Evolutionary conservation across 2,888 invertebrate genomes (phyloP).

Genomic region (Abscondita cerata): DNA sequence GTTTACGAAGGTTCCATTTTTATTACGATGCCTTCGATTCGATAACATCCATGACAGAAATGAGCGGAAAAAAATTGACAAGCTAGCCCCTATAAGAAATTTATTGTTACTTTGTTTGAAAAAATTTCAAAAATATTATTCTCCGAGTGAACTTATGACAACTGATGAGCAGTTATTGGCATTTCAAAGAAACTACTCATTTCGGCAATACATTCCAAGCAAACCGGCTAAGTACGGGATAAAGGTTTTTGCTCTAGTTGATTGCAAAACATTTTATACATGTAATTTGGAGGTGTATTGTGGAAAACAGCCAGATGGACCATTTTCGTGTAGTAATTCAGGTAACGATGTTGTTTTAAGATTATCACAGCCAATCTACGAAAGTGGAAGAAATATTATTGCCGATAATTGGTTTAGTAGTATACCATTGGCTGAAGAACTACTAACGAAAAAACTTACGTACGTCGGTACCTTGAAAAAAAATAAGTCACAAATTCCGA

Average conservation of each 20-base stretch:
- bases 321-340: neutral
- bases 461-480: slow-evolving; percentile 1
- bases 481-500: neutral
- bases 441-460: neutral
- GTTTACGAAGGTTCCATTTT: neutral
- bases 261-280: slow-evolving; percentile 1
- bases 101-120: too few species aligned
- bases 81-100: too few species aligned
- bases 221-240: neutral
- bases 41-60: neutral
- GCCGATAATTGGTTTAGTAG: too few species aligned
- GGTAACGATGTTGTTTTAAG: neutral
- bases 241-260: neutral
- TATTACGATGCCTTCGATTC: neutral
- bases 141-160: neutral
- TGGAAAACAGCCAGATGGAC: neutral
- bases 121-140: neutral
- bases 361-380: too few species aligned
- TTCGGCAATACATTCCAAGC: neutral
- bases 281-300: neutral
- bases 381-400: neutral
- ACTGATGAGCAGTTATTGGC: neutral
- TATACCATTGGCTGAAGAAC: neutral
- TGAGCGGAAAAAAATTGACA: too few species aligned
- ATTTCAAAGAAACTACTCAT: neutral